These are phyloP conservation scores for Prunella strophiata DNA, from an alignment of 2,797 vertebrate genomes.

Conservation along the genomic window DNA sequence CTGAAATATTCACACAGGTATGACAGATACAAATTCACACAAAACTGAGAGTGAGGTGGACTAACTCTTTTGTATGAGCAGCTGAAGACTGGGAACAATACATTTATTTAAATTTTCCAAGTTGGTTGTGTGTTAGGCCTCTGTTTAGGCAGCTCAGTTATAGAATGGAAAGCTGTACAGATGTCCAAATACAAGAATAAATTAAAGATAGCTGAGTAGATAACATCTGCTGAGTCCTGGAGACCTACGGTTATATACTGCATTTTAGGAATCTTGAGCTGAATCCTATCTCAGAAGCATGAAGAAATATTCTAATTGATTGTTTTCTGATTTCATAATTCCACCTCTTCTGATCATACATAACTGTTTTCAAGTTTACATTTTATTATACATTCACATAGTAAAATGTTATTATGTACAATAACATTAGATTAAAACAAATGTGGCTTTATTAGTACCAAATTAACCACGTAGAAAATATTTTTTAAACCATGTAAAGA, in stretches of 20 bases:
- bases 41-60: background rate
- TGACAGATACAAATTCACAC: background rate
- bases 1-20: background rate
- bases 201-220: background rate
- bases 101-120: background rate
- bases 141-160: background rate
- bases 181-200: background rate
- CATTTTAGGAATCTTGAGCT: background rate
- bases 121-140: background rate
- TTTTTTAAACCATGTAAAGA: background rate
- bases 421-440: background rate
- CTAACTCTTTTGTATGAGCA: background rate
- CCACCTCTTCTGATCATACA: background rate
- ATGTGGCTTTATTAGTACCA: background rate
- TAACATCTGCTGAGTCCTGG: background rate
- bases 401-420: background rate
- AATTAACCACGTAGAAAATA: background rate
- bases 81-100: background rate
- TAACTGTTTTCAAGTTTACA: background rate
- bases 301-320: background rate
- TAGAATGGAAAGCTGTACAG: background rate
- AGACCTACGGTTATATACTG: background rate
- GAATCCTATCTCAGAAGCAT: background rate
- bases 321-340: background rate
- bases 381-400: background rate